Evolutionary conservation across 2,888 invertebrate species (phyloP), one percentile per base, ranked within the genome.

Genomic region (Arge pagana): DNA sequence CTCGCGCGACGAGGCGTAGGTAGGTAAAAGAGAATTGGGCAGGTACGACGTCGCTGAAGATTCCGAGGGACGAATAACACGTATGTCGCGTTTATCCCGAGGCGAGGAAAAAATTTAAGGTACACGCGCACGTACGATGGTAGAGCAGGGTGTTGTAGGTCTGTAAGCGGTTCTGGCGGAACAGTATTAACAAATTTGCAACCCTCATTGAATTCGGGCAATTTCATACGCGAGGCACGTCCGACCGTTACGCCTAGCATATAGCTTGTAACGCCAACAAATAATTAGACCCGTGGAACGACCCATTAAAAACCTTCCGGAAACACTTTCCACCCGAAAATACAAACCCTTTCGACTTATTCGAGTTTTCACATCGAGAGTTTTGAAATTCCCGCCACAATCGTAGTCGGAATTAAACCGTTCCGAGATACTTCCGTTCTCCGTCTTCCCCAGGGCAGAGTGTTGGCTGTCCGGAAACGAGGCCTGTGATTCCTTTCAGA

Each of bases 241-340:
- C 52, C 54, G 50, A 54, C 53, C 51, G 59, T 63, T 60, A 60
- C 60, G 54, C 58, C 15, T 52, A 54, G 50, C 53, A 58, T n/a
- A n/a, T 63, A 60, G 58, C 55, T 60, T 55, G 56, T 56, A 55
- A 57, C 58, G 42, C 55, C 54, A 50, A 53, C 61, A 64, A 64
- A 64, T 63, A 64, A 64, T 63, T 64, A 64, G 58, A 59, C 57
- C 56, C 54, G 52, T 55, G 56, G 58, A 56, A 63, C 57, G 57
- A 60, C 55, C 59, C 61, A 62, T 63, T 63, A 62, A 62, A 62
- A 62, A 62, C 60, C 61, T 60, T 60, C 62, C 57, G 56, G 53
- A 59, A 63, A 62, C 60, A 63, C 62, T 63, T 63, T 60, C 60
- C 59, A 55, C 41, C 49, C 43, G 18, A 23, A 45, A 45, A 45